A percentile compares a stretch with the other conserved stretches of the same genome.
These are phyloP conservation scores for Bungarus multicinctus DNA, from an alignment of 2,113 vertebrate genomes.

Conservation along the genomic window DNA sequence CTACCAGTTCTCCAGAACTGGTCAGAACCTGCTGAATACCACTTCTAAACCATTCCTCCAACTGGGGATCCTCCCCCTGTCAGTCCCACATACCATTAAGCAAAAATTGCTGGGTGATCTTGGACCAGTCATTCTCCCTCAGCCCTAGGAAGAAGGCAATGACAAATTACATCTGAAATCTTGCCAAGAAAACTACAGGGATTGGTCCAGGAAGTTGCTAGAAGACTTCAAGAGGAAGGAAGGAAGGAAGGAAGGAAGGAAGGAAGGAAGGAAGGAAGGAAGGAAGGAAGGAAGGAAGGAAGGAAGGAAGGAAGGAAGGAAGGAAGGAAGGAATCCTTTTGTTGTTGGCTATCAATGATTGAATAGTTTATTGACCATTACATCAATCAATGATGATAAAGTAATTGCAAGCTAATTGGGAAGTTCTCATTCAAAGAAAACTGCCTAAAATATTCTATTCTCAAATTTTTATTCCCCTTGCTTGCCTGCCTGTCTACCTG, in stretches of 20 bases:
- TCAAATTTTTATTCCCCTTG: not conserved
- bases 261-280: no score
- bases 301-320: not conserved
- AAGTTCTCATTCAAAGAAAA: not conserved
- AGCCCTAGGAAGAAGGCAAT: not conserved
- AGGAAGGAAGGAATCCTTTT: not conserved
- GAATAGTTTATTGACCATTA: not conserved
- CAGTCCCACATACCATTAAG: not conserved
- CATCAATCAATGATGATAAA: not conserved
- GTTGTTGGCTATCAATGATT: not conserved
- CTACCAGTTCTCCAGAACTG: no score
- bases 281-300: not conserved
- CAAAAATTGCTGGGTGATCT: not conserved
- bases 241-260: no score
- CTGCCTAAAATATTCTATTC: not conserved
- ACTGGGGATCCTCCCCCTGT: not conserved
- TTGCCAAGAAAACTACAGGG: not conserved
- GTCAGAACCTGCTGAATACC: no score
- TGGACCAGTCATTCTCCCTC: not conserved
- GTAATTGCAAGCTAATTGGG: not conserved
- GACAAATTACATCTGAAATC: not conserved
- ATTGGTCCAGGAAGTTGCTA: not conserved
- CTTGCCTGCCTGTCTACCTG: not conserved
- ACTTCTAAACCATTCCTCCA: not conserved
- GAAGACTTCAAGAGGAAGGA: not conserved